Evolutionary conservation across 1,140 invertebrate genomes (phyloP).

Genomic region (Zeugodacus cucurbitae): DNA sequence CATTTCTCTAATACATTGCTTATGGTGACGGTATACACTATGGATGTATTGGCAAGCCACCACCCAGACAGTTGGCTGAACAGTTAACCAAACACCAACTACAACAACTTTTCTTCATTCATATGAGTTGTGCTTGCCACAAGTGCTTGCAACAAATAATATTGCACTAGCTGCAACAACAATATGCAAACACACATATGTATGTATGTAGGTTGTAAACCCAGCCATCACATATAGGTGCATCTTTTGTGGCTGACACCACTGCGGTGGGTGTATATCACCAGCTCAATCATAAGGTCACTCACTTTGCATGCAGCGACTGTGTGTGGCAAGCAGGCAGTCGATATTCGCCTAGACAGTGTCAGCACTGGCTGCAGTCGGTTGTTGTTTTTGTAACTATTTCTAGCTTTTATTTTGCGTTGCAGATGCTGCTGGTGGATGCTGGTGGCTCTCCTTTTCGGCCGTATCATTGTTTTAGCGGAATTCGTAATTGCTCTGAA

Average conservation of each 20-base stretch:
- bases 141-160: neutral
- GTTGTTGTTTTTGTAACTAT: neutral
- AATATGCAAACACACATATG: neutral
- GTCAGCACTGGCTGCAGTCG: neutral
- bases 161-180: neutral
- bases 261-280: neutral
- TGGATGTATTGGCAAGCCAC: neutral
- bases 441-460: neutral
- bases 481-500: conserved; percentile 42
- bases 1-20: neutral
- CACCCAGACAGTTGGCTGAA: neutral
- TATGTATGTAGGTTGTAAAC: too few relatives aligned
- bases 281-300: conserved; percentile 17
- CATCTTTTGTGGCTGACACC: neutral
- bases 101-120: neutral
- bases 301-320: neutral
- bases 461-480: conserved; percentile 16
- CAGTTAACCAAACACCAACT: neutral
- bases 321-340: neutral
- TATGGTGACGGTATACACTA: neutral
- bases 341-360: neutral
- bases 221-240: neutral
- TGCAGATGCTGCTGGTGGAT: neutral
- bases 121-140: neutral
- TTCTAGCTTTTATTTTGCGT: neutral